A percentile compares a stretch with the other conserved stretches of the same genome.
phyloP scores from a whole-genome alignment of 1,140 invertebrate species.

The Lutraria rhynchaena region DNA sequence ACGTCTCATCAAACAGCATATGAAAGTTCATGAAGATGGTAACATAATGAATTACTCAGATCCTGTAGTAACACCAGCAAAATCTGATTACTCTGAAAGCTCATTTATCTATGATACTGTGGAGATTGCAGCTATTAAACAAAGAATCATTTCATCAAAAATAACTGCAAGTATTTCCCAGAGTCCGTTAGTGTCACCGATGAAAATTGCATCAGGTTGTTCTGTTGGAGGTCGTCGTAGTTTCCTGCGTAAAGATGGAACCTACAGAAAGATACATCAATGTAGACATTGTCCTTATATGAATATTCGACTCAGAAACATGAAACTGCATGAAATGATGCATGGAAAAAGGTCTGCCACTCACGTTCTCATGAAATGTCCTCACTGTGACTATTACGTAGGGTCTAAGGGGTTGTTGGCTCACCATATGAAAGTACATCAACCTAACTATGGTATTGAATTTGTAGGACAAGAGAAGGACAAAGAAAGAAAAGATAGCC shows the following conservation, averaged over 20 bases:
- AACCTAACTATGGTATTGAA: constrained; percentile 69
- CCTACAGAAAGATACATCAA: constrained; percentile 92
- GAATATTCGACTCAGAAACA: constrained; percentile 87
- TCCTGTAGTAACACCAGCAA: constrained; percentile 70
- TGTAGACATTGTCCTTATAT: constrained; percentile 93
- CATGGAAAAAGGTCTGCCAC: constrained; percentile 84
- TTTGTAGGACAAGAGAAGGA: constrained; percentile 43
- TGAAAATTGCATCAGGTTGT: constrained; percentile 75
- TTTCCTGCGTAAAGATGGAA: constrained; percentile 82
- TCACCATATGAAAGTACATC: constrained; percentile 91
- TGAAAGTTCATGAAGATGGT: constrained; percentile 87
- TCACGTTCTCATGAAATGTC: constrained; percentile 88
- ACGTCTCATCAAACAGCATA: constrained; percentile 90
- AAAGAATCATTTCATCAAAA: constrained; percentile 78
- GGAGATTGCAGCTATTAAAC: constrained; percentile 78
- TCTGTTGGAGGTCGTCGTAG: constrained; percentile 71
- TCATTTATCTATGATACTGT: constrained; percentile 75
- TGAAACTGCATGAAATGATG: constrained; percentile 93
- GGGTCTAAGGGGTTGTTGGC: constrained; percentile 90
- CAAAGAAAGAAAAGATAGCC: constrained; percentile 57
- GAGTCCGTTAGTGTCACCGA: constrained; percentile 71
- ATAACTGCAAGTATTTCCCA: constrained; percentile 76
- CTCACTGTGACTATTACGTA: constrained; percentile 92
- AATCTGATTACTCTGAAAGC: constrained; percentile 74
- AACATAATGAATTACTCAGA: background rate